Percentiles rank a stretch among this genome's conserved stretches.
Evolutionary conservation across 2,888 invertebrate genomes (phyloP).

Genomic region (Synergus gifuensis): DNA sequence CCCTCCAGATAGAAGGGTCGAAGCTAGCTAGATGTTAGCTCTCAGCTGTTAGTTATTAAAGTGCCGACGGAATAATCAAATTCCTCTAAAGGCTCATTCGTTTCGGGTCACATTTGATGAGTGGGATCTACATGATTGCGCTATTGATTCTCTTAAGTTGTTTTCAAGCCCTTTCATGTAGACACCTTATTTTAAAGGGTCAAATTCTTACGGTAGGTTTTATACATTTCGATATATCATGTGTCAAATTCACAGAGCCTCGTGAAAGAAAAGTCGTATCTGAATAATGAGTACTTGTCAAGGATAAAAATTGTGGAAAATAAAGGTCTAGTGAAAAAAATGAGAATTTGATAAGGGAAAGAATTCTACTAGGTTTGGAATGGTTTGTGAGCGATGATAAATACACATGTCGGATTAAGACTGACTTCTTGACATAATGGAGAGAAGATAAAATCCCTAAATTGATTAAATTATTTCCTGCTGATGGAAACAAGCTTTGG

Average conservation of each 20-base stretch:
- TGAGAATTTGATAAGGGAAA: slow-evolving; percentile 13
- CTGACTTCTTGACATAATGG: background rate
- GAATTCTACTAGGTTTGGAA: background rate
- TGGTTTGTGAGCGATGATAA: background rate
- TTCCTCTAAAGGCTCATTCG: slow-evolving; percentile 25
- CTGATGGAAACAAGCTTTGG: no score
- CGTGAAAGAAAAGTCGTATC: background rate
- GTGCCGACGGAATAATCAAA: background rate
- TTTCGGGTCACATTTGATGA: slow-evolving; percentile 22
- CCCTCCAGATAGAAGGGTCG: slow-evolving; percentile 55
- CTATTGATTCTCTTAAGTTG: background rate
- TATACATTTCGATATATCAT: slow-evolving; percentile 23
- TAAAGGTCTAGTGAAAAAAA: slow-evolving; percentile 1
- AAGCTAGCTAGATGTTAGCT: background rate
- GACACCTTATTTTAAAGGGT: background rate
- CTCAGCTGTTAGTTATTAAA: background rate
- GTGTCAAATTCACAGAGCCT: slow-evolving; percentile 2
- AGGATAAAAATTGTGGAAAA: background rate
- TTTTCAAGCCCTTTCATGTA: background rate
- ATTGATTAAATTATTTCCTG: no score
- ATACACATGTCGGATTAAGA: background rate
- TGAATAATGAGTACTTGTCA: slow-evolving; percentile 9
- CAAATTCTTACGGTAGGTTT: slow-evolving; percentile 36
- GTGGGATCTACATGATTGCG: slow-evolving; percentile 28
- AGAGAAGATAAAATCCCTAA: no score